Conservation (phyloP, 2,888 invertebrate genomes). For the Drosophila affinis region DNA sequence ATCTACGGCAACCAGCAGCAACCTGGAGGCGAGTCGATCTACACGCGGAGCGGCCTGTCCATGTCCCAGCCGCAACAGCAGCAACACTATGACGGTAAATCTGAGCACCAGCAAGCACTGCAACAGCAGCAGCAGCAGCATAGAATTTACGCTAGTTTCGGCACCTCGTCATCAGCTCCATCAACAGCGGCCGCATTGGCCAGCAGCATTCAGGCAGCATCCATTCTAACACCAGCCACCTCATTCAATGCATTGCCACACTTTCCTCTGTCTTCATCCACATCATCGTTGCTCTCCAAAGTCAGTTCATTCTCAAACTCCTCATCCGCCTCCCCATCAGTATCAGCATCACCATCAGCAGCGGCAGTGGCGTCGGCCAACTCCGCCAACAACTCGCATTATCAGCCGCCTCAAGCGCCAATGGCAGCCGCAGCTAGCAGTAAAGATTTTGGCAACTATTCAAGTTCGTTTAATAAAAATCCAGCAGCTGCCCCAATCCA, state of each 20-base stretch:
- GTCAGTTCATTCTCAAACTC: conserved; percentile 78
- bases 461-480: conserved; percentile 81
- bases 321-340: conserved; percentile 62
- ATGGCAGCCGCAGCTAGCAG: conserved; percentile 35
- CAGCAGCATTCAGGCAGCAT: conserved; percentile 73
- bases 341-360: conserved; percentile 46
- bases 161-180: conserved; percentile 71
- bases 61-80: conserved; percentile 76
- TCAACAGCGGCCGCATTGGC: conserved; percentile 81
- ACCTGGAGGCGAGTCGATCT: conserved; percentile 59
- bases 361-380: conserved; percentile 5
- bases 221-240: conserved; percentile 64
- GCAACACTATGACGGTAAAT: conserved; percentile 84
- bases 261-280: conserved; percentile 82
- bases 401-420: conserved; percentile 72
- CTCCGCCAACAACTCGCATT: conserved; percentile 60
- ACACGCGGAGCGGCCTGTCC: conserved; percentile 66
- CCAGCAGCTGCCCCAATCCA: conserved; percentile 76
- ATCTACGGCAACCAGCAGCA: conserved; percentile 79
- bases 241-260: conserved; percentile 82
- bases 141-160: conserved; percentile 83
- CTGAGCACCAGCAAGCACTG: conserved; percentile 64
- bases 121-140: conserved; percentile 74
- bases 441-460: conserved; percentile 71
- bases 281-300: conserved; percentile 82